These are phyloP conservation scores for Stomatorhinus walkeri DNA, from an alignment of 2,797 vertebrate genomes.

Conservation along the genomic window DNA sequence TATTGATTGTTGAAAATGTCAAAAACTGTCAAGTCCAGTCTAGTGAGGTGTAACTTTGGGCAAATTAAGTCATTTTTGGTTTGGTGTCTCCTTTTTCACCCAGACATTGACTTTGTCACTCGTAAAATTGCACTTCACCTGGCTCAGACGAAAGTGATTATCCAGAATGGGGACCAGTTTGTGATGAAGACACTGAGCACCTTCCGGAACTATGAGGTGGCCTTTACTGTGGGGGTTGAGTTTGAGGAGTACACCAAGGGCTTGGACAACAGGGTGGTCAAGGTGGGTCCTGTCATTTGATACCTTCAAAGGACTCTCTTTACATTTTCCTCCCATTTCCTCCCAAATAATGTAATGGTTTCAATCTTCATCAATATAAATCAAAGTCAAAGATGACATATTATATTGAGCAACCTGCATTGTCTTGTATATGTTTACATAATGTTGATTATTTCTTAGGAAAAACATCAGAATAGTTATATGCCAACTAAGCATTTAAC, in stretches of 20 bases:
- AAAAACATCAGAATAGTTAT: not conserved
- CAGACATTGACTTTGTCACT: slow-evolving; percentile 82
- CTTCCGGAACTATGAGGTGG: slow-evolving; percentile 74
- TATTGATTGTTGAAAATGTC: not conserved
- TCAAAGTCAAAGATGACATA: not conserved
- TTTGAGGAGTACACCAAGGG: slow-evolving; percentile 82
- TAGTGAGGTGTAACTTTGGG: not conserved
- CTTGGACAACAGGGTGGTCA: slow-evolving; percentile 72
- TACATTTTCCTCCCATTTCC: not conserved
- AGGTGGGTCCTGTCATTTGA: slow-evolving; percentile 53
- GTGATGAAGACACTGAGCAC: slow-evolving; percentile 80
- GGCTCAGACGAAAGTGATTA: slow-evolving; percentile 77
- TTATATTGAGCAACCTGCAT: not conserved
- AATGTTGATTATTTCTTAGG: not conserved
- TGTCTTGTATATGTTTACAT: not conserved
- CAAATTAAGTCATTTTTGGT: not conserved
- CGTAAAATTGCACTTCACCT: slow-evolving; percentile 79
- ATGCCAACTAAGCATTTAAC: not conserved
- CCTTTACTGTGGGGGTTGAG: slow-evolving; percentile 75
- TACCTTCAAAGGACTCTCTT: not conserved
- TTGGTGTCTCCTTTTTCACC: not conserved
- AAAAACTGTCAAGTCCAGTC: not conserved
- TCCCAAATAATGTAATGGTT: not conserved
- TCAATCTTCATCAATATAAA: not conserved
- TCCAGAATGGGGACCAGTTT: slow-evolving; percentile 74